These are phyloP conservation scores for Tichodroma muraria DNA, from an alignment of 2,113 vertebrate species.

Conservation along the genomic window DNA sequence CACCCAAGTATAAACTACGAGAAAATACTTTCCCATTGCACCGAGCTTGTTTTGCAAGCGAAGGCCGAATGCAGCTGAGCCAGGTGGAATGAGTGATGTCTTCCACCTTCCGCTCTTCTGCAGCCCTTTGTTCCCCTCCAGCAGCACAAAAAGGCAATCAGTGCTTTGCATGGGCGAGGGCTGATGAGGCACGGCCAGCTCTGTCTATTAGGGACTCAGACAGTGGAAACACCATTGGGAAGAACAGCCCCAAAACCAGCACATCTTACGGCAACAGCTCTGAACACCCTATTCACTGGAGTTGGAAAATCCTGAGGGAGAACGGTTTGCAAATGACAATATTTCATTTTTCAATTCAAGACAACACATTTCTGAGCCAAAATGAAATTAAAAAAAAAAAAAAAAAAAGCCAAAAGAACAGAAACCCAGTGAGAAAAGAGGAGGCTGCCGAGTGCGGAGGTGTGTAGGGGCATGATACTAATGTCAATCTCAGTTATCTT, in stretches of 20 bases:
- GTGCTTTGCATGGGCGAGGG: rapidly evolving
- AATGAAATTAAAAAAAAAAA: not conserved
- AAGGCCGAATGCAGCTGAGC: rapidly evolving
- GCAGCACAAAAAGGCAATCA: not conserved
- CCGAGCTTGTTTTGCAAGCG: not conserved
- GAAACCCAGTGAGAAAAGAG: not conserved
- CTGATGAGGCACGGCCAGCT: not conserved
- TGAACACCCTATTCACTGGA: rapidly evolving
- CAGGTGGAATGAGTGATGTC: not conserved
- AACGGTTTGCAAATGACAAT: not conserved
- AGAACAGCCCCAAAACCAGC: not conserved
- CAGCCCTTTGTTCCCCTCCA: not conserved
- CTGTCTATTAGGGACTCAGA: not conserved
- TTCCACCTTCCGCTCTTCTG: not conserved
- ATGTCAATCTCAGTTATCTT: not conserved
- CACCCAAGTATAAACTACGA: rapidly evolving
- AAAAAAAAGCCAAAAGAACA: not conserved
- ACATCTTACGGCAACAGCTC: not conserved
- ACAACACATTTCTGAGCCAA: not conserved
- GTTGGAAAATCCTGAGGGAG: not conserved
- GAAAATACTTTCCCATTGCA: not conserved
- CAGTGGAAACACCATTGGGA: not conserved
- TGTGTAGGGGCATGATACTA: not conserved
- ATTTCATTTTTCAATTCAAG: not conserved
- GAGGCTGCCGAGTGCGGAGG: not conserved